These are phyloP conservation scores for Venusia cambrica DNA, from an alignment of 2,888 invertebrate genomes.

Conservation along the genomic window DNA sequence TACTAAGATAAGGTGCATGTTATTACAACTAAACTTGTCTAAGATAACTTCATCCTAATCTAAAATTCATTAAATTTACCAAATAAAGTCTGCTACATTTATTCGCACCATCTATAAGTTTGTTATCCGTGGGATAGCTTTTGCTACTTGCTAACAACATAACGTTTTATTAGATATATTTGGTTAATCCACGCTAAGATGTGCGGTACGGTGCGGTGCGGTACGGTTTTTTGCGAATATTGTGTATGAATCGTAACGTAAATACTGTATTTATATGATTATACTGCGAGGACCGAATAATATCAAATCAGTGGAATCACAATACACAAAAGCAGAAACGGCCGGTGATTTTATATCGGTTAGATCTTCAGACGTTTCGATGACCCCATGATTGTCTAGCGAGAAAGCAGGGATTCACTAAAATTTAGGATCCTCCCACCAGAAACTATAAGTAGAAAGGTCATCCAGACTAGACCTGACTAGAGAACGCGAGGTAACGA, in stretches of 20 bases:
- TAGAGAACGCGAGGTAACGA: too few species aligned
- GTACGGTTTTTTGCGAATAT: constrained; percentile 1
- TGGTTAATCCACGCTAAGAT: neutral
- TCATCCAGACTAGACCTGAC: too few species aligned
- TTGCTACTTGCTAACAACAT: too few species aligned
- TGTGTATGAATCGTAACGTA: neutral
- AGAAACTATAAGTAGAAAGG: constrained; percentile 2
- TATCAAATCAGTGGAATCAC: neutral
- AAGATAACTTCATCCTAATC: too few species aligned
- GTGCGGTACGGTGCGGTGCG: neutral
- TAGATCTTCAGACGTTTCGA: neutral
- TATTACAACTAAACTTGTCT: too few species aligned
- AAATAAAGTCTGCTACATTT: too few species aligned
- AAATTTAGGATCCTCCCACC: constrained; percentile 6
- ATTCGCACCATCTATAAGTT: too few species aligned
- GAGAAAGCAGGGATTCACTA: too few species aligned
- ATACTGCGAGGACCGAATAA: constrained; percentile 1
- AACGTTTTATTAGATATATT: constrained; percentile 10
- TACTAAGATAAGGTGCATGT: too few species aligned
- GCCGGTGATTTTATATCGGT: neutral
- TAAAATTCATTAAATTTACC: too few species aligned
- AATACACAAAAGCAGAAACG: neutral
- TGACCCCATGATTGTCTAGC: neutral
- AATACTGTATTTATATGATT: neutral
- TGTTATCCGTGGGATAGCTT: too few species aligned